Base-by-base conservation (phyloP, 2,113 vertebrate genomes). In the Salminus brasiliensis region DNA sequence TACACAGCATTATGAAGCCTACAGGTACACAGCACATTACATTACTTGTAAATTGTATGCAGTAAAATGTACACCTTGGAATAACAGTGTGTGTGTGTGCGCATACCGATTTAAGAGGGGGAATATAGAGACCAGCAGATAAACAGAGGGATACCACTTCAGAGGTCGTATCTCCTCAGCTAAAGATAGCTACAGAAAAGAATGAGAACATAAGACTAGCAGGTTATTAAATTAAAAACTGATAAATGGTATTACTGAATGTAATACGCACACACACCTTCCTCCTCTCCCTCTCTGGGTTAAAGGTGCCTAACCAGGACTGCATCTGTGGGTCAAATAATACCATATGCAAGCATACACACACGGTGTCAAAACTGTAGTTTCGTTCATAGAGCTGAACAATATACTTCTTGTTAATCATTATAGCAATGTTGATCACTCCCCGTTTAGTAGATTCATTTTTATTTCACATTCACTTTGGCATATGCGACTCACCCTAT, bases 21-120 rank as follows among this genome's bases (percentile, higher is more conserved):
- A 71, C 9, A 23, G 39, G 52, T 66, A 72, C n/a, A 63, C 36
- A 55, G 32, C 25, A 66, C 29, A 62, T 34, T 30, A 45, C 32
- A 15, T 45, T n/a, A 52, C n/a, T n/a, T n/a, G n/a, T n/a, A n/a
- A n/a, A n/a, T n/a, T n/a, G n/a, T n/a, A 62, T 27, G 12, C 75
- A 43, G 74, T 77, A 79, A 65, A 69, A 76, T 68, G 16, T 77
- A 77, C 85, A 15, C 16, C 65, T n/a, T n/a, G 23, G n/a, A 82
- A 78, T 79, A 76, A 77, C 85, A 79, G 76, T 72, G n/a, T 29
- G 13, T 47, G 11, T 16, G 23, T 9, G 1, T n/a, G 39, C 69
- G 76, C 77, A 84, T 95, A 96, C 93, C 93, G 95, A 93, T 94
- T 95, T 91, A 94, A 88, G 84, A 94, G 92, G 2, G 85, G 93